These are phyloP conservation scores for Caenorhabditis sp. DNA, from an alignment of 2,888 invertebrate species.

Conservation along the genomic window DNA sequence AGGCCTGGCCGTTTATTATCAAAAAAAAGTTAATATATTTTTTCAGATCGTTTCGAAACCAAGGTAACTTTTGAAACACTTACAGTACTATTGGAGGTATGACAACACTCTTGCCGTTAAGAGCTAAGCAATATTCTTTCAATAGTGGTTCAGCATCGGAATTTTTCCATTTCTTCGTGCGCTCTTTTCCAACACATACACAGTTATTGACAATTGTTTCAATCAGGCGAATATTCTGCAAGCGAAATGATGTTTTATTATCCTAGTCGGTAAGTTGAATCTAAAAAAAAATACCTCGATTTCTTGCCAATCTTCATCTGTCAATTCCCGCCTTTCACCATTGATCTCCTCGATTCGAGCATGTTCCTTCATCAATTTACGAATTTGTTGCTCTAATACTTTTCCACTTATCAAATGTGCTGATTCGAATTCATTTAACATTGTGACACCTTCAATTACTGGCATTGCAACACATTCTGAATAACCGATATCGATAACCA, in stretches of 20 bases:
- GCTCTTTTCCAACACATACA: constrained; percentile 19
- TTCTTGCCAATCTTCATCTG: constrained; percentile 34
- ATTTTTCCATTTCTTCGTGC: constrained; percentile 24
- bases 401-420: constrained; percentile 76
- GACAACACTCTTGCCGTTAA: constrained; percentile 15
- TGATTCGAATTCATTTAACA: constrained; percentile 83
- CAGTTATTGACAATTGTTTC: constrained; percentile 24
- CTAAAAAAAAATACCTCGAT: constrained; percentile 33
- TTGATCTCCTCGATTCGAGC: constrained; percentile 33
- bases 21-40: too few species aligned
- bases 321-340: constrained; percentile 32
- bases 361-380: constrained; percentile 38
- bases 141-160: constrained; percentile 23
- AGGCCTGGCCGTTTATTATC: too few species aligned
- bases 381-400: constrained; percentile 27
- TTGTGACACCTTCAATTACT: constrained; percentile 83
- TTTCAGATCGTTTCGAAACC: too few species aligned
- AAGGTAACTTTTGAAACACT: not conserved
- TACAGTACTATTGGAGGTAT: constrained; percentile 32
- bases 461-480: constrained; percentile 78
- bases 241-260: not conserved
- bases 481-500: constrained; percentile 88
- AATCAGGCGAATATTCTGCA: constrained; percentile 1
- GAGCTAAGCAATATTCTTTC: constrained; percentile 9
- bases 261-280: not conserved